Evolutionary conservation across 2,888 invertebrate genomes (phyloP).

Genomic region (Agelastica alni): DNA sequence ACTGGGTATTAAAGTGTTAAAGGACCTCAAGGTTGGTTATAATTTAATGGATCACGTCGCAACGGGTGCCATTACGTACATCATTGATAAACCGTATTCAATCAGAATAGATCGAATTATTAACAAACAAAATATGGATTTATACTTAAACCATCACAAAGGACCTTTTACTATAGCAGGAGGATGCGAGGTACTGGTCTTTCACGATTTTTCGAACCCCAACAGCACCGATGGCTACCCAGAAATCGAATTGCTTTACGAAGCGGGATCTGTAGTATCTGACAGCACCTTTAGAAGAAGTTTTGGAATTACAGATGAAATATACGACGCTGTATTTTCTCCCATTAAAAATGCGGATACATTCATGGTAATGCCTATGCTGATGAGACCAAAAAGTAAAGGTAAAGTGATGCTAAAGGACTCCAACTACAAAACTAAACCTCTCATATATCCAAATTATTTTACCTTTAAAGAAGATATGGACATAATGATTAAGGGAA

Average conservation of each 20-base stretch:
- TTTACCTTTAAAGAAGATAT: slow-evolving; percentile 64
- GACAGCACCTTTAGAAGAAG: slow-evolving; percentile 57
- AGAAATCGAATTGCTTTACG: slow-evolving; percentile 68
- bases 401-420: slow-evolving; percentile 63
- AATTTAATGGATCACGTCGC: slow-evolving; percentile 65
- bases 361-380: slow-evolving; percentile 60
- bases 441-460: slow-evolving; percentile 68
- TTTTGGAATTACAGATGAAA: slow-evolving; percentile 56
- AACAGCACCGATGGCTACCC: slow-evolving; percentile 65
- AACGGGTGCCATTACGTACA: slow-evolving; percentile 70
- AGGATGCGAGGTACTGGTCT: slow-evolving; percentile 70
- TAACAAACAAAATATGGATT: slow-evolving; percentile 42
- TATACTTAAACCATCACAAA: slow-evolving; percentile 54
- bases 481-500: slow-evolving; percentile 67
- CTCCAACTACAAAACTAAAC: slow-evolving; percentile 62
- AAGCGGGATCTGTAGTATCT: slow-evolving; percentile 66
- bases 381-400: slow-evolving; percentile 64
- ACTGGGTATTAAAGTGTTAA: slow-evolving; percentile 56
- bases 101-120: slow-evolving; percentile 50
- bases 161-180: slow-evolving; percentile 63
- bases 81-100: slow-evolving; percentile 59
- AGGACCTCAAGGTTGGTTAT: slow-evolving; percentile 60
- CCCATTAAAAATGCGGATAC: slow-evolving; percentile 52
- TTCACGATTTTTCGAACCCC: slow-evolving; percentile 65
- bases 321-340: slow-evolving; percentile 50